These are phyloP conservation scores for Rhopalosiphum maidis DNA, from an alignment of 1,140 invertebrate genomes.

Conservation along the genomic window DNA sequence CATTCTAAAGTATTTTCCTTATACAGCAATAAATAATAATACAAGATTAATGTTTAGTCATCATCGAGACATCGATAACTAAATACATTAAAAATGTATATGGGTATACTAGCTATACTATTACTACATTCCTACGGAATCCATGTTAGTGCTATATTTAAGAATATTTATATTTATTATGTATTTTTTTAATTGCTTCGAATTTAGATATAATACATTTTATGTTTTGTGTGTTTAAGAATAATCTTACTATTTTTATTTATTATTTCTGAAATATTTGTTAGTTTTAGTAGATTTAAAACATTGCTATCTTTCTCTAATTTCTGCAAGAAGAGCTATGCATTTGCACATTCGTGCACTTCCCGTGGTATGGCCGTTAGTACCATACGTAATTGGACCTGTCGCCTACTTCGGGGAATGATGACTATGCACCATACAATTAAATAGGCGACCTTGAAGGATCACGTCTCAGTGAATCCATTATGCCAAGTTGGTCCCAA, in stretches of 20 bases:
- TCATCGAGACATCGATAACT: background rate
- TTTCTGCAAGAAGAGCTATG: background rate
- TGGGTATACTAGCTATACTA: background rate
- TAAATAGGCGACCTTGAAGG: background rate
- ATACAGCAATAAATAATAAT: constrained; percentile 9
- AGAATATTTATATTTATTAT: background rate
- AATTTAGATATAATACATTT: background rate
- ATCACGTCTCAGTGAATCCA: background rate
- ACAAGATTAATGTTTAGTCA: constrained; percentile 1
- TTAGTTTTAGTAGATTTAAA: too few species aligned
- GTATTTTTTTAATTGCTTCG: background rate
- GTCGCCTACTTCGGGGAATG: background rate
- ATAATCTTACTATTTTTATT: too few species aligned
- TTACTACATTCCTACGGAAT: background rate
- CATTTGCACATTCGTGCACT: background rate
- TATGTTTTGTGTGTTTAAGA: background rate
- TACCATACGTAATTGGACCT: background rate
- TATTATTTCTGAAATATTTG: too few species aligned
- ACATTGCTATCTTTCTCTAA: background rate
- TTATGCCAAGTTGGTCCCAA: background rate
- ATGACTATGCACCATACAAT: background rate
- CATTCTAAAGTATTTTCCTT: background rate
- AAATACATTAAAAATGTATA: background rate
- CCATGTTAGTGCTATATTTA: background rate
- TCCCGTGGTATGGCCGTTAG: too few species aligned